A percentile compares a stretch with the other conserved stretches of the same genome.
phyloP scores from a whole-genome alignment of 2,888 invertebrate genomes.

The Micoletzkya japonica region DNA sequence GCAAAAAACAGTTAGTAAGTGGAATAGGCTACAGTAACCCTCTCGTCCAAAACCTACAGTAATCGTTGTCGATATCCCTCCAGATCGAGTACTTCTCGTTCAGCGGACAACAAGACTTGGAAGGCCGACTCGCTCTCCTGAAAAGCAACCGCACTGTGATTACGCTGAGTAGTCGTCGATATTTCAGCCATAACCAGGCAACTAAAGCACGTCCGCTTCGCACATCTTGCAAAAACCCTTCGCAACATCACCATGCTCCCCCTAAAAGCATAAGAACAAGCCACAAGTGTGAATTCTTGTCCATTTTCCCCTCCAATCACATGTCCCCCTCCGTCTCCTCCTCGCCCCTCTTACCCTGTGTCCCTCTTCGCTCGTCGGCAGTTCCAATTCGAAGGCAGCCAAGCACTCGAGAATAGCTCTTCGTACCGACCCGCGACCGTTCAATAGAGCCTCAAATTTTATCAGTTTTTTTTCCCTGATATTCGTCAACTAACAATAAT shows the following conservation, averaged over 20 bases:
- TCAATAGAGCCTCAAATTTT: conserved; percentile 21
- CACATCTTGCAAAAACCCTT: too few relatives aligned
- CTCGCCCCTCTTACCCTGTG: conserved; percentile 9
- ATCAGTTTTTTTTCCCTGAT: neutral
- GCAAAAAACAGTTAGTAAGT: neutral
- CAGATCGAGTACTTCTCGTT: conserved; percentile 75
- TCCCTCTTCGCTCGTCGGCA: conserved; percentile 35
- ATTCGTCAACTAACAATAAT: neutral
- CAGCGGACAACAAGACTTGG: conserved; percentile 69
- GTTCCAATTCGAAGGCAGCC: conserved; percentile 34
- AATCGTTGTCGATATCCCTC: conserved; percentile 81
- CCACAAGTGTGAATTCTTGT: neutral
- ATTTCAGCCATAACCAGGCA: too few relatives aligned
- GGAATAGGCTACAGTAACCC: conserved; percentile 77
- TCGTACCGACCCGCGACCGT: conserved; percentile 29
- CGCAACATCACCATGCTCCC: too few relatives aligned
- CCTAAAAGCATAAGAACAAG: too few relatives aligned
- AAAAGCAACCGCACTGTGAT: too few relatives aligned
- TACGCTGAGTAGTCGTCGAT: too few relatives aligned
- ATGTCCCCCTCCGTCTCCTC: neutral
- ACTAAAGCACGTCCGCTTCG: too few relatives aligned
- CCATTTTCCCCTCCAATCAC: neutral
- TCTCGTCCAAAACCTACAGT: conserved; percentile 65
- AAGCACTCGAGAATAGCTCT: conserved; percentile 42
- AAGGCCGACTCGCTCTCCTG: conserved; percentile 34